phyloP scores from a whole-genome alignment of 2,113 vertebrate genomes.

The Percina caprodes region DNA sequence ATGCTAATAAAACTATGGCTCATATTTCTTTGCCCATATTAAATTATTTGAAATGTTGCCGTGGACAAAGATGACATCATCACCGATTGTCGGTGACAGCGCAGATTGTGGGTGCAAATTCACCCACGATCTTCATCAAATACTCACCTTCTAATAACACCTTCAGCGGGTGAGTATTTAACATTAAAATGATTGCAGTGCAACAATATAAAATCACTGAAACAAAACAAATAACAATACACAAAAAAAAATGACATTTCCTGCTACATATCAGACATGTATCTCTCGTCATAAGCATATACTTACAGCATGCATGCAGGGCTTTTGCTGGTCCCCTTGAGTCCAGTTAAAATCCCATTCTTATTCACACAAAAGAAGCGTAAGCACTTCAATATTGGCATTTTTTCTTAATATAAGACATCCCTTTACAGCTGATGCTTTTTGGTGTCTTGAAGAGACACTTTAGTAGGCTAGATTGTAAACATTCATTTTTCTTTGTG shows the following conservation, averaged over 20 bases:
- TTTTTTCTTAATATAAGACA: slow-evolving; percentile 80
- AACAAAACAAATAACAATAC: slow-evolving; percentile 28
- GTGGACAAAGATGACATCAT: background rate
- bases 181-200: slow-evolving; percentile 36
- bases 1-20: slow-evolving; percentile 13
- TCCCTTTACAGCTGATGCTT: slow-evolving; percentile 61
- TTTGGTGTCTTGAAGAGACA: slow-evolving; percentile 49
- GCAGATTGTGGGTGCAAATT: background rate
- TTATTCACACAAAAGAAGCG: slow-evolving; percentile 50
- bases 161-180: background rate
- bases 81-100: slow-evolving; percentile 21
- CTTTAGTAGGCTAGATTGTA: slow-evolving; percentile 63
- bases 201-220: slow-evolving; percentile 46
- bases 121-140: background rate
- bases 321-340: slow-evolving; percentile 30
- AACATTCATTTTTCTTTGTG: slow-evolving; percentile 61
- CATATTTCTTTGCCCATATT: background rate
- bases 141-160: background rate
- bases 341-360: slow-evolving; percentile 58
- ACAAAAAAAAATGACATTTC: slow-evolving; percentile 28
- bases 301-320: slow-evolving; percentile 64
- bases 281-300: slow-evolving; percentile 42
- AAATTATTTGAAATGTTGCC: background rate
- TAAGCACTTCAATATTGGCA: slow-evolving; percentile 50
- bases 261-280: slow-evolving; percentile 54